A percentile compares a stretch with the other conserved stretches of the same genome.
These are phyloP conservation scores for Pangasius macronema DNA, from an alignment of 2,797 vertebrate species.

Conservation along the genomic window DNA sequence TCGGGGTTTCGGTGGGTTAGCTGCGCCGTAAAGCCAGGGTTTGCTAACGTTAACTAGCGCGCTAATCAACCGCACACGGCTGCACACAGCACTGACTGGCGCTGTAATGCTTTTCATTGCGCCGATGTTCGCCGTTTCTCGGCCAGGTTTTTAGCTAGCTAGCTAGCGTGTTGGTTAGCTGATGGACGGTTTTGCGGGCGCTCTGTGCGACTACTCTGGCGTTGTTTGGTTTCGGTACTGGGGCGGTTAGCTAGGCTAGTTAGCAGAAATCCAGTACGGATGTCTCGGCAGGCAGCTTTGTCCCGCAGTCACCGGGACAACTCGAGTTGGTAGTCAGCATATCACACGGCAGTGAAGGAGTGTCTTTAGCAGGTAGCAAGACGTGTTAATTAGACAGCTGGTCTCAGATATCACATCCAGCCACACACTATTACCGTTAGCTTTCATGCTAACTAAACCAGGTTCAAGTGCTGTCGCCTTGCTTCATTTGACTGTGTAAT, in stretches of 20 bases:
- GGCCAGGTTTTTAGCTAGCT: conserved; percentile 32
- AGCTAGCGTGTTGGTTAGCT: conserved; percentile 42
- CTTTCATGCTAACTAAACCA: conserved; percentile 6
- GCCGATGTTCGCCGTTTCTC: conserved; percentile 30
- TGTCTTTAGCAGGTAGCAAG: conserved; percentile 4
- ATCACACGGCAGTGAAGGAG: conserved; percentile 23
- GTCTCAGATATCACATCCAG: neutral
- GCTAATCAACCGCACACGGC: neutral
- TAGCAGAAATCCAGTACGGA: conserved; percentile 66
- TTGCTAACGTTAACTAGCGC: conserved; percentile 10
- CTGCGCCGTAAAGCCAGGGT: conserved; percentile 38
- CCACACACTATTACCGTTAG: neutral
- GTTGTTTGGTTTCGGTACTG: conserved; percentile 63
- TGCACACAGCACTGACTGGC: conserved; percentile 11
- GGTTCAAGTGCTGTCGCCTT: neutral
- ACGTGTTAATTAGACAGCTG: conserved; percentile 14
- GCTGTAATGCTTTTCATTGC: conserved; percentile 41
- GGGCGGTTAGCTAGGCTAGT: conserved; percentile 75
- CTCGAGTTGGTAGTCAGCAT: conserved; percentile 55
- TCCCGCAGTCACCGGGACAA: conserved; percentile 65
- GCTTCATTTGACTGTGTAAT: neutral
- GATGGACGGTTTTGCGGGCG: conserved; percentile 68
- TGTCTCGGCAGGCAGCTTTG: conserved; percentile 65
- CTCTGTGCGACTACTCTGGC: conserved; percentile 59
- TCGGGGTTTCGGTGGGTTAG: neutral